Conservation (phyloP, 2,797 vertebrate genomes). For the Leptoclinus maculatus region DNA sequence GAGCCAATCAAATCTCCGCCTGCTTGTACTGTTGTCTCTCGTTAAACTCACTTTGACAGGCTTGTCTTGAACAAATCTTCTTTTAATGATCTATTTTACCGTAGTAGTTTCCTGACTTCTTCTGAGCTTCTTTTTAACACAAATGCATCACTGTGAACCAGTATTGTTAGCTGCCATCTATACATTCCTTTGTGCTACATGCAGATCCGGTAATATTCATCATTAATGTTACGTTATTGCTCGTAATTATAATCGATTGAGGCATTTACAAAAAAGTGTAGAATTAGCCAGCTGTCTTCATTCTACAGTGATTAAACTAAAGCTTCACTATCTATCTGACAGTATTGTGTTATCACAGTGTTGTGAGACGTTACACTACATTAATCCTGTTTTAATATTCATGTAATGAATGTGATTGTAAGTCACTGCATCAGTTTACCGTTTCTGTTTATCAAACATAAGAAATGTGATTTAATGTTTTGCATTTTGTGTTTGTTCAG, state of each 20-base stretch:
- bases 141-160: neutral
- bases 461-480: neutral
- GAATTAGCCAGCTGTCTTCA: neutral
- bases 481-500: too few relatives aligned
- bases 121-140: neutral
- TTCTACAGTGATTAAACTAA: neutral
- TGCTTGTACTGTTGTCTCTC: neutral
- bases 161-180: neutral
- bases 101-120: neutral
- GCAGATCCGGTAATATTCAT: neutral
- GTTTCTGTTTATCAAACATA: neutral
- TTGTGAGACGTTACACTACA: neutral
- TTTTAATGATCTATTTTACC: neutral
- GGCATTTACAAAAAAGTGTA: neutral
- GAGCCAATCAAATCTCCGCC: constrained; percentile 11
- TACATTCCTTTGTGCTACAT: neutral
- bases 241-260: neutral
- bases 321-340: neutral
- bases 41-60: constrained; percentile 29
- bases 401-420: neutral
- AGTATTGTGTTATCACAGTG: neutral
- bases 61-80: neutral
- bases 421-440: neutral
- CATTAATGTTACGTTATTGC: neutral
- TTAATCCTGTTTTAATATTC: neutral